Conservation (phyloP, 2,113 vertebrate genomes). For the Genyomyrus donnyi region DNA sequence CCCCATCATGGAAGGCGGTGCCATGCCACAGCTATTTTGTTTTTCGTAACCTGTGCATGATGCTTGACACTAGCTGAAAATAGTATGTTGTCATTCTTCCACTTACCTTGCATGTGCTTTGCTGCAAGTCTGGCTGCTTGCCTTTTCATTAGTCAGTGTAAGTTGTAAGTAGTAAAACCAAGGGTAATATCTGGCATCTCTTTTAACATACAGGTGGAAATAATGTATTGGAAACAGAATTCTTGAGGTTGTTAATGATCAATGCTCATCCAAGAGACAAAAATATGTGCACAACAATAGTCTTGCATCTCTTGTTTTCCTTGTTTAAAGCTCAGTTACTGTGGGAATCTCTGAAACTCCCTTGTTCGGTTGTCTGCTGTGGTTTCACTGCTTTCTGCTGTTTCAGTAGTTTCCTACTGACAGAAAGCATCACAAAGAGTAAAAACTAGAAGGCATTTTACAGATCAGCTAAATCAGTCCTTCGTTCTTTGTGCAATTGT, state of each 20-base stretch:
- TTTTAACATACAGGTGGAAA: neutral
- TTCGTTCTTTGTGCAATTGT: neutral
- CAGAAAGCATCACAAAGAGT: neutral
- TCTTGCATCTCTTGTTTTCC: neutral
- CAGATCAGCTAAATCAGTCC: neutral
- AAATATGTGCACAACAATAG: neutral
- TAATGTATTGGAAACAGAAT: neutral
- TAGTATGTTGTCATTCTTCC: neutral
- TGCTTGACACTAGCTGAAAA: neutral
- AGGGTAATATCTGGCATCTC: neutral
- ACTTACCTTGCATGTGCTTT: neutral
- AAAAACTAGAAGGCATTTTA: neutral
- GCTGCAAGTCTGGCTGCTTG: neutral
- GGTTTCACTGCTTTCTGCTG: neutral
- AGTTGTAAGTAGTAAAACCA: neutral
- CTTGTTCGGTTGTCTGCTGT: neutral
- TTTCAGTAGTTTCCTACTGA: neutral
- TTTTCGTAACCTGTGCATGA: neutral
- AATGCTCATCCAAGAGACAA: neutral
- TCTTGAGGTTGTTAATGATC: neutral
- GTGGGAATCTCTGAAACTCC: neutral
- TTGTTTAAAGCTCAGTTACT: neutral
- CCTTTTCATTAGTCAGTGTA: neutral
- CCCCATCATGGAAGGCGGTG: neutral
- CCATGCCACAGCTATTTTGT: neutral